Evolutionary conservation across 2,113 vertebrate genomes (phyloP), one percentile per base, ranked within the genome.

Genomic region (Antechinus stuartii): DNA sequence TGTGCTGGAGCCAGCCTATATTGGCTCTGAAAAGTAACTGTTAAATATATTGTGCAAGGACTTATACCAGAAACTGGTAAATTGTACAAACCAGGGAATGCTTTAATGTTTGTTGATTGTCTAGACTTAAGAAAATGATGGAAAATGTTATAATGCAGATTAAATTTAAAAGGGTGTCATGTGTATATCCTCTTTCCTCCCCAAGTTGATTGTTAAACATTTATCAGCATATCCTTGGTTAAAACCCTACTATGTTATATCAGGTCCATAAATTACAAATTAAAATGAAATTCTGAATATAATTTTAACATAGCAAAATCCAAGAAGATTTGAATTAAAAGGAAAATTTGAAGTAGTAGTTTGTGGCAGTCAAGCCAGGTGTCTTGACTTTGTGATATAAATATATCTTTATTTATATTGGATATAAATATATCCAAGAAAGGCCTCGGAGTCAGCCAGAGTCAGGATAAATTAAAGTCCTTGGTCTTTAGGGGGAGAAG

Each of bases 261-360:
- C 61, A 94, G 89, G 92, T 76, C 89, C 93, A 90, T 97, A 92
- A 96, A 95, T 97, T 96, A 96, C 97, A 91, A 6, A 95, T 94
- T 56, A 76, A 91, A 95, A 95, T 57, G 35, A 97, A 97, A 90
- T 97, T 97, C 47, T 94, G 95, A 97, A 98, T 97, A 96, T 76
- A 94, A 61, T 97, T 96, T 97, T 54, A 93, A 92, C 92, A 89
- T 91, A 90, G 1, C 54, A 49, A 95, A 91, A 96, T 94, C 46
- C 97, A 97, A 97, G 96, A 47, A 2, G 49, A 0, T 0, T 76
- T 96, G 95, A 94, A 76, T n/a, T 76, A 96, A 84, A 54, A 19
- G 57, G 93, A 97, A 94, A 53, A 89, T 96, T 97, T 90, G 76
- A 91, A 95, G 91, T 76, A 95, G 89, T 96, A 96, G 94, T 53